Evolutionary conservation across 2,797 vertebrate species (phyloP), one percentile per base, ranked within the genome.

Genomic region (Sebastes itinus): DNA sequence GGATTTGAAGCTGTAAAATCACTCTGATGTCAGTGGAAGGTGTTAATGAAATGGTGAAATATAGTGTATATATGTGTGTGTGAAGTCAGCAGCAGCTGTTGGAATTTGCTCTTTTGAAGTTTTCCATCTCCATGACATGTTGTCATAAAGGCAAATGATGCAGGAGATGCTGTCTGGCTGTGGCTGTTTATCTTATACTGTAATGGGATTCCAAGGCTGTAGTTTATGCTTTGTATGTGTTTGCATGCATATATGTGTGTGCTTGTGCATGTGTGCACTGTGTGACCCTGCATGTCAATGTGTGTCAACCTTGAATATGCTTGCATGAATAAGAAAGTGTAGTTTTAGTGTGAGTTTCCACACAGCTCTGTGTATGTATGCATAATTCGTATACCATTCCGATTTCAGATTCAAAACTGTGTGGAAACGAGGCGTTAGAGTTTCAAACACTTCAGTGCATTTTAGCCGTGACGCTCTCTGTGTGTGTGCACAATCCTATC

Each of bases 91-190:
- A 52, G 42, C 65, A 72, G 66, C 79, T 72, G 64, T 68, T 86
- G 2, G 28, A 85, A 89, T 88, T 75, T 80, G 46, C 89, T 85
- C 38, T 87, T 86, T 80, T 64, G 27, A 88, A 81, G 80, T 88
- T 83, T 72, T 74, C 65, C 52, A 75, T 87, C 87, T 75, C 22
- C 63, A 9, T 72, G 59, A 82, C 71, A 65, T 59, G 67, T 85
- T 91, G 83, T 88, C 88, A 92, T 72, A 64, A 83, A 87, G 68
- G 89, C 88, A 80, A 78, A 88, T 90, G 84, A 90, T 88, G 68
- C 83, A 81, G 78, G 75, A 85, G 75, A 77, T 84, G 75, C 84
- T 84, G 77, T 81, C 82, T 88, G 77, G 55, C 62, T 84, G 32
- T 86, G 83, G 88, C 84, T 86, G 65, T 92, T 93, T 86, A 88